Conservation (phyloP, 2,797 vertebrate species). For the Chaetophractus vellerosus region DNA sequence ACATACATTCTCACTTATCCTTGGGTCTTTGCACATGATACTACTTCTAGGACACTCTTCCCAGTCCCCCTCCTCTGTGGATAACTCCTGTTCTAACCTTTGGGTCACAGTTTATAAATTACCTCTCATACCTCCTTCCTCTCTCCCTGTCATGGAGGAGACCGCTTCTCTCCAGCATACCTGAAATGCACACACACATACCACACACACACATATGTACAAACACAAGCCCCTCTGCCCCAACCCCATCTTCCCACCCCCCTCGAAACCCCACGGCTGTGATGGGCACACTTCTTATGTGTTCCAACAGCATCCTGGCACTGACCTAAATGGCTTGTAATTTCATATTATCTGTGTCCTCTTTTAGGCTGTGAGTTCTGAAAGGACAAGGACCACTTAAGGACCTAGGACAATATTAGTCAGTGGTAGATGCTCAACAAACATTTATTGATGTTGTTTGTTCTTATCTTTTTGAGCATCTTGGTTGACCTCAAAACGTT, state of each 20-base stretch:
- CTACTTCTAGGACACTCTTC: background rate
- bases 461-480: constrained; percentile 40
- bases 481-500: constrained; percentile 55
- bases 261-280: background rate
- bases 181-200: background rate
- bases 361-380: background rate
- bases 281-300: background rate
- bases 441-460: background rate
- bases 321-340: background rate
- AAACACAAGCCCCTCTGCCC: background rate
- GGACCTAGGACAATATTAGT: background rate
- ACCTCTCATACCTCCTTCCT: background rate
- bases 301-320: background rate
- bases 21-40: background rate
- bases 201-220: background rate
- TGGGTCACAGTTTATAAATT: background rate
- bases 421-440: background rate
- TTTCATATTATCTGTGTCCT: background rate
- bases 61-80: background rate
- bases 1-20: background rate
- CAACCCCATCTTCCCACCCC: background rate
- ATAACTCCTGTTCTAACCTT: background rate
- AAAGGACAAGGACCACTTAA: background rate
- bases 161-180: background rate
- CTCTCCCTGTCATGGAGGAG: background rate